Conservation (phyloP, 2,113 vertebrate genomes). For the Melospiza melodia region DNA sequence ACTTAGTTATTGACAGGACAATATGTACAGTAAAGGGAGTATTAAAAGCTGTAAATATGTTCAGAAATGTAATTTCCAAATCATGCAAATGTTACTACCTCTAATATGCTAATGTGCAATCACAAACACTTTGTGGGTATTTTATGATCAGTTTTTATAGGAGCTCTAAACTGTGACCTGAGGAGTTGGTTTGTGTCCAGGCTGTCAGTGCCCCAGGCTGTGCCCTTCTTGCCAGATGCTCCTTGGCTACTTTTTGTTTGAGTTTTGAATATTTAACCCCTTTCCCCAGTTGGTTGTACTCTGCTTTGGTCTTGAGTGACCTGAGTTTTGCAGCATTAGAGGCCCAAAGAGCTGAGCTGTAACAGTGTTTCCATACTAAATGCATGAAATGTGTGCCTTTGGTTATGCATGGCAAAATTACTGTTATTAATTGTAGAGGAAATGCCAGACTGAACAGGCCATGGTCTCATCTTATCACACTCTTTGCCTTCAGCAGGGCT, state of each 20-base stretch:
- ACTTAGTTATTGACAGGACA: background rate
- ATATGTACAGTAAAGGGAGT: background rate
- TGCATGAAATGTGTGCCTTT: background rate
- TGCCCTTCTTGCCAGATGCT: background rate
- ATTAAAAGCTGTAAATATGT: background rate
- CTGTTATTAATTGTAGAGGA: background rate
- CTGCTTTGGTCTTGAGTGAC: conserved; percentile 2
- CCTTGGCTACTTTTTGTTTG: background rate
- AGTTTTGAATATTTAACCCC: conserved; percentile 46
- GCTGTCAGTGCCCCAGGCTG: background rate
- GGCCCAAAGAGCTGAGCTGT: background rate
- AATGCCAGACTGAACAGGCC: background rate
- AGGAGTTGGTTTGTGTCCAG: background rate
- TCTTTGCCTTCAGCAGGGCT: background rate
- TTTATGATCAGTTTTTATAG: conserved; percentile 4
- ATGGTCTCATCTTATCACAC: background rate
- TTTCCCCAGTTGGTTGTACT: background rate
- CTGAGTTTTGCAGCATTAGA: background rate
- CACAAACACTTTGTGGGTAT: background rate
- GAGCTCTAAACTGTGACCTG: background rate
- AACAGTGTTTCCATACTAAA: background rate
- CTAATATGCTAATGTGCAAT: background rate
- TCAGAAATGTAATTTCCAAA: background rate
- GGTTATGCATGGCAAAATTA: background rate
- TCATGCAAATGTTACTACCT: background rate